Evolutionary conservation across 1,140 invertebrate species (phyloP).

Genomic region (Conus ventricosus): DNA sequence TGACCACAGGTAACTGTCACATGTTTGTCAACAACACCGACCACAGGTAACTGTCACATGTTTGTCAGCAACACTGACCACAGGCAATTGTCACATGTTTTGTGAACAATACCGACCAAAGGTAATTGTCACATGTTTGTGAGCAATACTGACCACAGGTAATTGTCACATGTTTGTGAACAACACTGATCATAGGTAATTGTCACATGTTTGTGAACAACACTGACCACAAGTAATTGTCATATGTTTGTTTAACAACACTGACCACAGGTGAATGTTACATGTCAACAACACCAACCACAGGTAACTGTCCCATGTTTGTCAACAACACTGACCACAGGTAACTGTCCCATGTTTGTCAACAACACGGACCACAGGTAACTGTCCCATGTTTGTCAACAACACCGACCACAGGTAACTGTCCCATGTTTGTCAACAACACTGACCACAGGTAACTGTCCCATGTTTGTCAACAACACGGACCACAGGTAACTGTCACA

Average conservation of each 20-base stretch:
- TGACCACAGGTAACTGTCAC: too few relatives aligned
- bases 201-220: constrained; percentile 83
- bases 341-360: constrained; percentile 78
- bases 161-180: constrained; percentile 90
- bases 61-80: constrained; percentile 76
- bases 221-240: constrained; percentile 29
- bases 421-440: constrained; percentile 83
- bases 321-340: too few relatives aligned
- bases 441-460: constrained; percentile 68
- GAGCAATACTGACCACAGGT: neutral
- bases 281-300: neutral
- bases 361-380: constrained; percentile 31
- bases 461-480: neutral
- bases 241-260: neutral
- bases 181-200: constrained; percentile 62
- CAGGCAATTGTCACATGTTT: constrained; percentile 30
- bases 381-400: neutral
- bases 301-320: constrained; percentile 78
- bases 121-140: neutral
- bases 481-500: constrained; percentile 82
- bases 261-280: too few relatives aligned
- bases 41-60: constrained; percentile 73
- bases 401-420: too few relatives aligned
- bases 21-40: constrained; percentile 83
- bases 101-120: neutral